These are phyloP conservation scores for Hippocampus mohnikei DNA, from an alignment of 2,113 vertebrate species.

Conservation along the genomic window DNA sequence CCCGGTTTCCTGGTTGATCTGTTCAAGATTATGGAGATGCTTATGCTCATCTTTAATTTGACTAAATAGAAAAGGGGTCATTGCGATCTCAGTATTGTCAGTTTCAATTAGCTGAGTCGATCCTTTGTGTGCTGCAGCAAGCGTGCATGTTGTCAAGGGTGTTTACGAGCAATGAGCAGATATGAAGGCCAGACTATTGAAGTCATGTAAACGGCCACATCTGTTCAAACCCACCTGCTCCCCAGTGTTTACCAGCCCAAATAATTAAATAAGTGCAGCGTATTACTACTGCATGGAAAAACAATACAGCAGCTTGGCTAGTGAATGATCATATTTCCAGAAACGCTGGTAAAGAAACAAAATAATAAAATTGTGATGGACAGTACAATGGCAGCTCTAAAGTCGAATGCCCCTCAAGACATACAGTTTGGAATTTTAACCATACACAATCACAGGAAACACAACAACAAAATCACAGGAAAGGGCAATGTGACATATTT, in stretches of 20 bases:
- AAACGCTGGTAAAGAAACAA: slow-evolving; percentile 15
- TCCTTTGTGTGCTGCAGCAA: slow-evolving; percentile 62
- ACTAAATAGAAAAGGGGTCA: slow-evolving; percentile 56
- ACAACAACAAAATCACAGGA: no score
- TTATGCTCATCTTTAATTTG: slow-evolving; percentile 59
- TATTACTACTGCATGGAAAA: slow-evolving; percentile 41
- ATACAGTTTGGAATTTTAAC: background rate
- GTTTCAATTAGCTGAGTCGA: slow-evolving; percentile 65
- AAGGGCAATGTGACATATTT: no score
- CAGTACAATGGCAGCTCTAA: background rate
- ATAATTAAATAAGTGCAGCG: slow-evolving; percentile 61
- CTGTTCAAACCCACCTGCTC: slow-evolving; percentile 75
- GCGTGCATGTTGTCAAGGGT: slow-evolving; percentile 72
- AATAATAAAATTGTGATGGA: background rate
- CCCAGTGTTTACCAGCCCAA: slow-evolving; percentile 62
- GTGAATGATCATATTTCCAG: slow-evolving; percentile 43
- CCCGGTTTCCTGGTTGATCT: slow-evolving; percentile 22
- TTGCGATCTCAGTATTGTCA: slow-evolving; percentile 70
- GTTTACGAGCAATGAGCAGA: slow-evolving; percentile 72
- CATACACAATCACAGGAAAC: no score
- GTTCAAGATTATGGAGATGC: slow-evolving; percentile 36
- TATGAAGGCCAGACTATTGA: slow-evolving; percentile 72
- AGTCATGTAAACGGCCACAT: slow-evolving; percentile 72
- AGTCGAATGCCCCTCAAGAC: background rate
- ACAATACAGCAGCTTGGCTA: slow-evolving; percentile 34